A percentile compares a stretch with the other conserved stretches of the same genome.
Conservation (phyloP, 1,140 invertebrate genomes). For the Macrostomum lignano region DNA sequence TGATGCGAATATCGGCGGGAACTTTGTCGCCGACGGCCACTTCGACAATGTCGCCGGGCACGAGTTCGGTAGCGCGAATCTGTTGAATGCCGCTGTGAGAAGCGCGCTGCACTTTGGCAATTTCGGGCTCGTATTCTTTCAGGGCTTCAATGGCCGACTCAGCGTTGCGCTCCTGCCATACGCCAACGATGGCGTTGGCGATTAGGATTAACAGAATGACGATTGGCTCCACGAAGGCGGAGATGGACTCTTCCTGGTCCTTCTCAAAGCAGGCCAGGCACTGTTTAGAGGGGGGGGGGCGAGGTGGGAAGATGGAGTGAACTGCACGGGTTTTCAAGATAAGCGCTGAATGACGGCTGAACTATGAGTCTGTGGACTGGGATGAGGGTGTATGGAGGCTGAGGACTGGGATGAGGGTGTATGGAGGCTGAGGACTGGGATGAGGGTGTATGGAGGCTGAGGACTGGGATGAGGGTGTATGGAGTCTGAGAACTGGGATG, state of each 20-base stretch:
- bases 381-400: too few species aligned
- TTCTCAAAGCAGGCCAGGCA: constrained; percentile 31
- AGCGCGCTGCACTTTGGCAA: constrained; percentile 80
- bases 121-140: constrained; percentile 99
- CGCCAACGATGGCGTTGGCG: constrained; percentile 94
- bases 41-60: constrained; percentile 92
- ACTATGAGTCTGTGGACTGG: too few species aligned
- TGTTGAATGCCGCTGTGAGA: constrained; percentile 89
- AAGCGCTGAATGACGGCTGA: too few species aligned
- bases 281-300: too few species aligned
- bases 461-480: too few species aligned
- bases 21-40: constrained; percentile 75
- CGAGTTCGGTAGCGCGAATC: constrained; percentile 79
- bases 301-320: too few species aligned
- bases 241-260: constrained; percentile 35
- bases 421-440: too few species aligned
- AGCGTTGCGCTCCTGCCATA: constrained; percentile 99
- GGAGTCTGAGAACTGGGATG: too few species aligned
- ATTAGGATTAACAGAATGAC: constrained; percentile 98
- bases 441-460: too few species aligned
- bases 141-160: constrained; percentile 98
- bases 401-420: too few species aligned
- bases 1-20: constrained; percentile 84
- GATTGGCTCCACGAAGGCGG: constrained; percentile 98
- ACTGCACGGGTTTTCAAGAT: too few species aligned